These are phyloP conservation scores for Buceros bicornis DNA, from an alignment of 2,797 vertebrate species.

Conservation along the genomic window DNA sequence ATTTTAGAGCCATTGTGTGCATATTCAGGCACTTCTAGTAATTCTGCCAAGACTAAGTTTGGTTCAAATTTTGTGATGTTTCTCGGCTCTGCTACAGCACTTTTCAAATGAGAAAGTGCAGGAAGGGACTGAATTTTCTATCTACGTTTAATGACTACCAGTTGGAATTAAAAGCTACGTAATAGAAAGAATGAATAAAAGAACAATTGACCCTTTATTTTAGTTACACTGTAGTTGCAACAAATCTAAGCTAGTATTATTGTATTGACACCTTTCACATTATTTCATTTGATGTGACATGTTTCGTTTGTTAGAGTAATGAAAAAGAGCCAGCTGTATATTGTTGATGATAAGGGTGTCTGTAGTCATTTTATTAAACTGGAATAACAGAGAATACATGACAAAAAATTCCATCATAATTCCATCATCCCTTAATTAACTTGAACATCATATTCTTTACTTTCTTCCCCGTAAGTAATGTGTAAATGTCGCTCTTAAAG, in stretches of 20 bases:
- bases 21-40: neutral
- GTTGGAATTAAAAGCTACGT: neutral
- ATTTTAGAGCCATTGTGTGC: neutral
- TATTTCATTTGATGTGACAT: neutral
- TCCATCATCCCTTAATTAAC: neutral
- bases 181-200: neutral
- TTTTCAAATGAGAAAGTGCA: neutral
- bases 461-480: neutral
- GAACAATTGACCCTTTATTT: neutral
- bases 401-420: neutral
- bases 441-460: neutral
- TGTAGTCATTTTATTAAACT: neutral
- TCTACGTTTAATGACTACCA: neutral
- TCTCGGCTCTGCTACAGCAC: neutral
- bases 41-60: neutral
- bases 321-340: neutral
- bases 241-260: neutral
- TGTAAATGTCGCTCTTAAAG: neutral
- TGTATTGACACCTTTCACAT: neutral
- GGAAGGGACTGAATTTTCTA: neutral
- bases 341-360: neutral
- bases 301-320: neutral
- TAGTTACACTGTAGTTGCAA: neutral
- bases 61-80: neutral
- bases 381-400: neutral